phyloP scores from a whole-genome alignment of 2,113 vertebrate genomes.

The Hiodon tergisus region DNA sequence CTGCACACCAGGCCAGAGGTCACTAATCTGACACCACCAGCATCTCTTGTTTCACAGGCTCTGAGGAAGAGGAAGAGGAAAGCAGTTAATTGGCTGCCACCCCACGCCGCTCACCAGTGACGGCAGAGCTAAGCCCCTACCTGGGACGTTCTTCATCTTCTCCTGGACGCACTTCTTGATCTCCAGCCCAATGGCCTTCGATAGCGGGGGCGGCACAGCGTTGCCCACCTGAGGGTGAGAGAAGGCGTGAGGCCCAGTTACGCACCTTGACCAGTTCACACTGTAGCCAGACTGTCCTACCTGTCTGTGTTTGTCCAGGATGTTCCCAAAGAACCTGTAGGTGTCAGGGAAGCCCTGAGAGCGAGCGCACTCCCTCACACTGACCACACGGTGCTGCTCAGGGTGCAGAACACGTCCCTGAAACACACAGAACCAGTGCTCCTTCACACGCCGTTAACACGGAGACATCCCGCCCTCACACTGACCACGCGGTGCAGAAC shows the following conservation, averaged over 20 bases:
- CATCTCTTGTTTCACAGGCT: conserved; percentile 63
- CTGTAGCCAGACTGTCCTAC: conserved; percentile 44
- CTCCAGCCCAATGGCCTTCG: conserved; percentile 87
- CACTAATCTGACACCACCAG: conserved; percentile 63
- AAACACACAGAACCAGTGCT: background rate
- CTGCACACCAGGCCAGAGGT: too few species aligned
- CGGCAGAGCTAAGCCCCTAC: conserved; percentile 39
- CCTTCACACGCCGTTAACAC: background rate
- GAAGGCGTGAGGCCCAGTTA: too few species aligned
- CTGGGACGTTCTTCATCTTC: conserved; percentile 67
- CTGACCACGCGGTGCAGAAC: too few species aligned
- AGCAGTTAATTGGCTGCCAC: background rate
- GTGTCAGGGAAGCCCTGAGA: conserved; percentile 95
- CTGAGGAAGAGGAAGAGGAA: conserved; percentile 36
- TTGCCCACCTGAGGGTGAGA: conserved; percentile 74
- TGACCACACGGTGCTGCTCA: conserved; percentile 92
- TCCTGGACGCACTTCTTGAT: conserved; percentile 71
- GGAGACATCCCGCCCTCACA: too few species aligned
- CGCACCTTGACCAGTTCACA: too few species aligned
- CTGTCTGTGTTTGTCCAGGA: conserved; percentile 93
- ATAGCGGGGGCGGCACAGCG: conserved; percentile 84
- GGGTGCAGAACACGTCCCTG: conserved; percentile 90
- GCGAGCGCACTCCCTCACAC: conserved; percentile 86
- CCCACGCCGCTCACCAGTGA: too few species aligned
- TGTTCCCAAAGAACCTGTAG: conserved; percentile 86